These are phyloP conservation scores for Probaryconus sp. DNA, from an alignment of 1,140 invertebrate species.

Conservation along the genomic window DNA sequence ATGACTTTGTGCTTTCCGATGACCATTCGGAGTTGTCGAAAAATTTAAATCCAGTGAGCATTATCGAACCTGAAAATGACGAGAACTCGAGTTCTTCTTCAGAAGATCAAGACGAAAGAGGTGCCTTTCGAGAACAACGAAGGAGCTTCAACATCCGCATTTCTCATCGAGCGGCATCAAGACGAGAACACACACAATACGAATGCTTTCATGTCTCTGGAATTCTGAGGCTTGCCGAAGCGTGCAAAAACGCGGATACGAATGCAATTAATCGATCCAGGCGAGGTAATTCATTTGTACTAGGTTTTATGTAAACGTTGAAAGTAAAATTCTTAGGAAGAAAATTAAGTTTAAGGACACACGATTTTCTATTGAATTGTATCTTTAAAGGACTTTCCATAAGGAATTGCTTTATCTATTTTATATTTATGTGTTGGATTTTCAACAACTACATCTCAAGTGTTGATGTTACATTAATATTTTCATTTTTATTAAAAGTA, in stretches of 20 bases:
- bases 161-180: constrained; percentile 76
- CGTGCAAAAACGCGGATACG: constrained; percentile 55
- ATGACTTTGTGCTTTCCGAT: constrained; percentile 86
- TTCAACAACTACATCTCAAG: too few species aligned
- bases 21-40: constrained; percentile 85
- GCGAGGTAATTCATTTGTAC: constrained; percentile 64
- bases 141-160: constrained; percentile 81
- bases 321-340: not conserved
- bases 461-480: too few species aligned
- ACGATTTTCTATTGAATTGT: too few species aligned
- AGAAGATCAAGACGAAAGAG: constrained; percentile 73
- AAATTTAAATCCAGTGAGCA: constrained; percentile 81
- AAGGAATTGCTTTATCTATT: too few species aligned
- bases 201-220: constrained; percentile 80
- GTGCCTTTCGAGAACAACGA: constrained; percentile 68
- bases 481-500: too few species aligned
- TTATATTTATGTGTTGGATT: too few species aligned
- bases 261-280: constrained; percentile 46
- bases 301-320: not conserved
- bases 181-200: constrained; percentile 79
- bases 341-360: too few species aligned
- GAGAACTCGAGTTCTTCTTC: constrained; percentile 63
- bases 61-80: constrained; percentile 68
- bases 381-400: too few species aligned
- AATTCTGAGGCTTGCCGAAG: constrained; percentile 73